Evolutionary conservation across 2,888 invertebrate species (phyloP), one percentile per base, ranked within the genome.

Genomic region (Cyclophora albipunctata): DNA sequence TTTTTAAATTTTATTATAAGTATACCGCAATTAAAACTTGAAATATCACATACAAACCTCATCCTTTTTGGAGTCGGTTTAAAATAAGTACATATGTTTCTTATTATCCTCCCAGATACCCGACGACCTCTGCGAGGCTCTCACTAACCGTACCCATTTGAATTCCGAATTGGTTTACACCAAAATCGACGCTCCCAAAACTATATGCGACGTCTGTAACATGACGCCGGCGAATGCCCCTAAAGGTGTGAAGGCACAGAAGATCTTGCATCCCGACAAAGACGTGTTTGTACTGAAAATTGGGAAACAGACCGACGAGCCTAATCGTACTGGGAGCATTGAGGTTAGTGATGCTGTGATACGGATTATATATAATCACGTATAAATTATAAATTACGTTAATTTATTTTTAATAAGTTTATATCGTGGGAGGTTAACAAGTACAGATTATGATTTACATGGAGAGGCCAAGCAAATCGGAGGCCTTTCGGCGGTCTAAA

Each of bases 241-340:
- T 0, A 90, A 89, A 57, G 91, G 91, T 0, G 90, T 91, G 0
- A 75, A 89, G 49, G 90, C 90, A 3, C 89, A 91, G 7, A 91
- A 92, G 64, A 78, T 91, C 3, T 71, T 91, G 0, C 92, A 94
- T 62, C 92, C 92, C 0, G 91, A 93, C 47, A 92, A 92, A 63
- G 94, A 94, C 62, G 90, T 93, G 0, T 94, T 94, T 59, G 84
- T 94, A 3, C 77, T 94, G 45, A 91, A 93, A 64, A 92, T 95
- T 51, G 95, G 94, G 2, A 94, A 94, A 67, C 94, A 94, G 67
- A 91, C 91, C 0, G 86, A 86, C 45, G 88, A 88, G 60, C 88
- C 86, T 0, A 84, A 86, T 53, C 80, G 87, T 4, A 92, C 93
- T 40, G 92, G 92, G 0, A 91, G 90, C 44, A 91, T 91, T 53